Evolutionary conservation across 1,140 invertebrate species (phyloP), one percentile per base, ranked within the genome.

Genomic region (Drosophila santomea): DNA sequence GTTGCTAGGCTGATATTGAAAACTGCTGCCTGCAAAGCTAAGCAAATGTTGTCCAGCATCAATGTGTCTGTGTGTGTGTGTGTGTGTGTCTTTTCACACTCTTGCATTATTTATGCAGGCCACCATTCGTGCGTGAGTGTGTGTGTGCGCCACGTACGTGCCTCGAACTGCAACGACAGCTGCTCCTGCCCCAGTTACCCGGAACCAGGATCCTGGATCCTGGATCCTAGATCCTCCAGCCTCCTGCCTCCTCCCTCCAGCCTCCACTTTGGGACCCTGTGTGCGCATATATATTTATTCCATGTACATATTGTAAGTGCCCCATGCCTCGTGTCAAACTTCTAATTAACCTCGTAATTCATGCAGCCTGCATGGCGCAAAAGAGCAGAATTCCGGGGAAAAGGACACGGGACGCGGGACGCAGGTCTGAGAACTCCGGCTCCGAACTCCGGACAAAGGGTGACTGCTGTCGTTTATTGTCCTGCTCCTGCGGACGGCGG

Each of bases 111-210:
- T 71, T 71, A 71, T 71, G 68, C 68, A 71, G 68, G 44, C 38
- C 64, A n/a, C 67, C 38, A 39, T 39, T 39, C 14, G 38, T 20
- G 17, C 3, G 43, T 45, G 43, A 17, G 55, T 59, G 43, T 55
- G 38, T 55, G 38, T 36, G 28, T n/a, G 38, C 68, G 12, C 12
- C 32, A 17, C 44, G 74, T 84, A 84, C 80, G 80, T 83, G 80
- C 75, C 75, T 76, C 54, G 76, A 80, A 80, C 74, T 84, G 80
- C 76, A 83, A 73, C 68, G 68, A 71, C 68, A 71, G 68, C 68
- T 71, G 68, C 68, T 71, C 36, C 64, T 57, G 50, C 44, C 55
- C 43, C 66, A 15, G 63, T 32, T n/a, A n/a, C n/a, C 43, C 28
- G 20, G 41, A 32, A 2, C 56, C 55, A 58, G 55, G 4, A 50